These are phyloP conservation scores for Chrysogorgia sp. DNA, from an alignment of 92 coral and sea anemone species.

Conservation along the genomic window DNA sequence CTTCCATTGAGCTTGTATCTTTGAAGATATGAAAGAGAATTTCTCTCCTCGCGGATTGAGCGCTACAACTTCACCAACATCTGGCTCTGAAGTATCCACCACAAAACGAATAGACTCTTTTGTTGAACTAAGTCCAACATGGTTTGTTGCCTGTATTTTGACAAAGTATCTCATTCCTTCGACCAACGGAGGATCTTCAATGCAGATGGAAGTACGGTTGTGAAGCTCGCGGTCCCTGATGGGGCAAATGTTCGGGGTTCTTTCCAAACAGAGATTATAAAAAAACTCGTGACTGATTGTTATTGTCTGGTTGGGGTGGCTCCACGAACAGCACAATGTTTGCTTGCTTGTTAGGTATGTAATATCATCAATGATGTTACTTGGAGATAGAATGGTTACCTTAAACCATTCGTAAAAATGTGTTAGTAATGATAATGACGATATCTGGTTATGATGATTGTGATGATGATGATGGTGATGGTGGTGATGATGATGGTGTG, in stretches of 20 bases:
- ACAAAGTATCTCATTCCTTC: constrained; percentile 82
- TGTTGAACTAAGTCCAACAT: constrained; percentile 63
- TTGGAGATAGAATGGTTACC: constrained; percentile 74
- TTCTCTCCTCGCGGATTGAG: constrained; percentile 32
- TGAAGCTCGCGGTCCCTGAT: constrained; percentile 62
- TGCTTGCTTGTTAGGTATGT: constrained; percentile 76
- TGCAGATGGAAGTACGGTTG: constrained; percentile 68
- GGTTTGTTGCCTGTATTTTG: constrained; percentile 72
- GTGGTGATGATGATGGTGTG: too few relatives aligned
- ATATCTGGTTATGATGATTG: constrained; percentile 41
- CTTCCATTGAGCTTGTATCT: constrained; percentile 66
- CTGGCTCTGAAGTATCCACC: constrained; percentile 78
- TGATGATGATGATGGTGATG: constrained; percentile 49
- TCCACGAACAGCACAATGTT: constrained; percentile 76
- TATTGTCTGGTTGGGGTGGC: constrained; percentile 58
- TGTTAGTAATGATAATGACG: neutral
- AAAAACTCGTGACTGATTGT: constrained; percentile 61
- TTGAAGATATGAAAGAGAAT: constrained; percentile 67
- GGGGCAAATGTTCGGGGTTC: constrained; percentile 60
- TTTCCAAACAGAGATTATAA: constrained; percentile 70
- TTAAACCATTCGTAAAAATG: neutral
- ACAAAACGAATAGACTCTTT: constrained; percentile 72
- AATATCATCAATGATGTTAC: constrained; percentile 43
- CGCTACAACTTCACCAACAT: constrained; percentile 64
- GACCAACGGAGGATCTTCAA: constrained; percentile 64